Evolutionary conservation across 2,113 vertebrate genomes (phyloP).

Genomic region (Spermophilus dauricus): DNA sequence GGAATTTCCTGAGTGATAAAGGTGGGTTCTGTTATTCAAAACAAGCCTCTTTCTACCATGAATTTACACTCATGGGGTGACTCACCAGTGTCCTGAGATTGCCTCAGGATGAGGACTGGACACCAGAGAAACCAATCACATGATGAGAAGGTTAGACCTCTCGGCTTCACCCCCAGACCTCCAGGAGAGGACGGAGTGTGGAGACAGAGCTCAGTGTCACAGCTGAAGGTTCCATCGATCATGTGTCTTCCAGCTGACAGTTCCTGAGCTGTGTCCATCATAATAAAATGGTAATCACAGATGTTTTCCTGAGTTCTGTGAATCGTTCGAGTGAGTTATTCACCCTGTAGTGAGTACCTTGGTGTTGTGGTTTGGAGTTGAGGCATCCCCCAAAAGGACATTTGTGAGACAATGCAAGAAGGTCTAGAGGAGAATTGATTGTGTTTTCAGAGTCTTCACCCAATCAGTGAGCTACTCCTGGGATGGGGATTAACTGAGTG

Average conservation of each 20-base stretch:
- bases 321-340: neutral
- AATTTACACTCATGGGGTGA: neutral
- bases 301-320: neutral
- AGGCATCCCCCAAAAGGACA: no score
- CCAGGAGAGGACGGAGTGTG: neutral
- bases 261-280: neutral
- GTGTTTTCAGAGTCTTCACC: no score
- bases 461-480: no score
- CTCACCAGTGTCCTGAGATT: neutral
- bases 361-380: no score
- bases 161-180: neutral
- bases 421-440: no score
- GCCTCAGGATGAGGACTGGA: neutral
- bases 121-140: neutral
- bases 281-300: neutral
- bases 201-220: neutral
- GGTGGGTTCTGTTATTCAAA: neutral
- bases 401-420: no score
- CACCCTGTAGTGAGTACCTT: neutral
- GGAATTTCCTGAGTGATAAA: neutral
- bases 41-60: neutral
- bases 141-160: neutral
- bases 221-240: neutral
- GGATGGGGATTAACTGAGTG: no score
- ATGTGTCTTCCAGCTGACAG: neutral